A percentile compares a stretch with the other conserved stretches of the same genome.
phyloP scores from a whole-genome alignment of 2,888 invertebrate genomes.

The Xanthia togata region DNA sequence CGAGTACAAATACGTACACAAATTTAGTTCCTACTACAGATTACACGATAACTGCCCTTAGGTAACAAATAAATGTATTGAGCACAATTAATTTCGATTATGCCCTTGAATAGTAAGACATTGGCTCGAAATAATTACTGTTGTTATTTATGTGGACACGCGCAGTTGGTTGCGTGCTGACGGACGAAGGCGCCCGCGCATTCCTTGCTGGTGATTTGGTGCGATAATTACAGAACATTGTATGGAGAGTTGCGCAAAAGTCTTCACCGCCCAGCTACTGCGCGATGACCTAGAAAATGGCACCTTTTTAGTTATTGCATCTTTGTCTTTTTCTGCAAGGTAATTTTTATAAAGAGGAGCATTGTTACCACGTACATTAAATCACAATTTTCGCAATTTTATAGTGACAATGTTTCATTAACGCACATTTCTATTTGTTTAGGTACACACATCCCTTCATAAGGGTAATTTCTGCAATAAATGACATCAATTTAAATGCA shows the following conservation, averaged over 20 bases:
- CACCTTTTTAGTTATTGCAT: conserved; percentile 70
- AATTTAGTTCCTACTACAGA: conserved; percentile 52
- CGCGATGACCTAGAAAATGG: conserved; percentile 79
- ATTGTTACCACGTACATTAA: conserved; percentile 39
- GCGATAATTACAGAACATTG: conserved; percentile 81
- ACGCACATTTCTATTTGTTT: conserved; percentile 34
- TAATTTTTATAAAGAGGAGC: conserved; percentile 23
- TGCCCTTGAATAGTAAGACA: conserved; percentile 83
- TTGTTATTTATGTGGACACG: conserved; percentile 78
- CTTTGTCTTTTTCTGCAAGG: conserved; percentile 59
- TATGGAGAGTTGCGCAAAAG: conserved; percentile 80
- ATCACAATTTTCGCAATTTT: conserved; percentile 5
- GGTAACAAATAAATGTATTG: conserved; percentile 64
- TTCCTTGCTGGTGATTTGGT: conserved; percentile 75
- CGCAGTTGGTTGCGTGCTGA: conserved; percentile 77
- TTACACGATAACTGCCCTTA: conserved; percentile 48
- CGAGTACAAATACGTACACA: conserved; percentile 22
- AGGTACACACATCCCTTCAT: conserved; percentile 60
- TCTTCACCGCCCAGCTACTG: conserved; percentile 68
- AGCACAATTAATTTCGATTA: conserved; percentile 69
- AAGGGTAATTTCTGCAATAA: conserved; percentile 73
- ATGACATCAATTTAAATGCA: conserved; percentile 83
- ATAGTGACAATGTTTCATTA: conserved; percentile 40
- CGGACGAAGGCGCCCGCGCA: conserved; percentile 68
- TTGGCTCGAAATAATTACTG: conserved; percentile 79